Evolutionary conservation across 1,140 invertebrate species (phyloP), one percentile per base, ranked within the genome.

Genomic region (Lamellibrachia luymesi): DNA sequence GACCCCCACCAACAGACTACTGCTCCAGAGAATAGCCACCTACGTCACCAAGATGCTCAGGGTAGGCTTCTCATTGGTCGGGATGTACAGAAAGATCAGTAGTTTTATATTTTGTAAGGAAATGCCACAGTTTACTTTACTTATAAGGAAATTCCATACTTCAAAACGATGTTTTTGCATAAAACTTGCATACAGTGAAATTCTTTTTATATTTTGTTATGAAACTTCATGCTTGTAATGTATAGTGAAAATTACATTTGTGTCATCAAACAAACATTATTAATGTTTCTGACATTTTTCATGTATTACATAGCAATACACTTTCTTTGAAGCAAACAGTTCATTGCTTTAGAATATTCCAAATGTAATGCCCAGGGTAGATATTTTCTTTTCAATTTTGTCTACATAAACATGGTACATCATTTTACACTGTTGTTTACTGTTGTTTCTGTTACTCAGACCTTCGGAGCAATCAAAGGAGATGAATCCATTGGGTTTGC

Each of bases 41-140:
- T 99, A 99, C 96, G 97, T 99, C 51, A 99, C 98, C 0, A 97
- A 98, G 95, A 97, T 99, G 2, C 97, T 99, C 91, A 97, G 97
- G 94, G 97, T 99, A 94, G 8, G 51, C 50, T 25, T 4, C 91
- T 8, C 7, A 50, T 91, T 91, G 8, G 90, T 38, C 50, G 17
- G 89, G 17, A 22, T 27, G 17, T 90, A 38, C 90, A 8, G 6
- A 22, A 91, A 6, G 22, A 38, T 50, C 27, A 91, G 6, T 91
- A 22, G 90, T 91, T 91, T 91, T 13, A 56, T 1, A 56, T 56
- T 6, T 1, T 56, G 52, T 13, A 13, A 13, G 6, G 38, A 38
- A 56, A 6, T 56, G 52, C 52, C 52, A 7, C 52, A 56, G 6
- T 56, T 13, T 56, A 7, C 6, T 13, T 56, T 13, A 56, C 6